phyloP scores from a whole-genome alignment of 2,113 vertebrate genomes.

The Megaptera novaeangliae region DNA sequence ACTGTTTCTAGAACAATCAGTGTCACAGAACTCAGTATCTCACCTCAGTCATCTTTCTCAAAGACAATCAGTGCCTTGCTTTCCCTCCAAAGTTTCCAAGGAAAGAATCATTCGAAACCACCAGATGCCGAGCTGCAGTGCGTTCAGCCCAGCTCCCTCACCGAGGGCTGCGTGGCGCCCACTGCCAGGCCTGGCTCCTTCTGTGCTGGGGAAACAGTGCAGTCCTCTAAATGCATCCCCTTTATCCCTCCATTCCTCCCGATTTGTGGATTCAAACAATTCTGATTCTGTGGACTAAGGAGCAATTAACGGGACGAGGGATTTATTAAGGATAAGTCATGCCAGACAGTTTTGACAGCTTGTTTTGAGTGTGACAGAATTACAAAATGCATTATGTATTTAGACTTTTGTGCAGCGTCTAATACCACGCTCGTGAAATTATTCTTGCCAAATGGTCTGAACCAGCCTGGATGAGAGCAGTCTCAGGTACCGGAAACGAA shows the following conservation, averaged over 20 bases:
- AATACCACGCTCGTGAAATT: background rate
- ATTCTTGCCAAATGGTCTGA: background rate
- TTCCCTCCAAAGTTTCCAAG: background rate
- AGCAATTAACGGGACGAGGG: conserved; percentile 52
- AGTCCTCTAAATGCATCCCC: background rate
- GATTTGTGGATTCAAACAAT: conserved; percentile 28
- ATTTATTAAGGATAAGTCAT: conserved; percentile 63
- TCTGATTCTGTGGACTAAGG: conserved; percentile 38
- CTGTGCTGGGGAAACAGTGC: background rate
- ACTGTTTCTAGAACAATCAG: background rate
- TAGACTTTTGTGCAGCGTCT: background rate
- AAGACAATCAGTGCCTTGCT: background rate
- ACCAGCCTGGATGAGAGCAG: background rate
- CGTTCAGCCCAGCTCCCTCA: background rate
- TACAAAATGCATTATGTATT: conserved; percentile 3
- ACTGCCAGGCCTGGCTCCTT: background rate
- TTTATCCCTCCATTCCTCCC: background rate
- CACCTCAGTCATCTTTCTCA: background rate
- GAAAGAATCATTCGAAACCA: background rate
- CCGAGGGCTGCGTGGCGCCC: rapidly evolving
- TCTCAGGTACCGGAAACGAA: background rate
- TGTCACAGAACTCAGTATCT: background rate
- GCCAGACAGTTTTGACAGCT: conserved; percentile 63
- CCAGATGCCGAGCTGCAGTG: rapidly evolving
- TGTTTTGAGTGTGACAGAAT: conserved; percentile 55